Conservation (phyloP, 2,797 vertebrate genomes). For the Anomalospiza imberbis region DNA sequence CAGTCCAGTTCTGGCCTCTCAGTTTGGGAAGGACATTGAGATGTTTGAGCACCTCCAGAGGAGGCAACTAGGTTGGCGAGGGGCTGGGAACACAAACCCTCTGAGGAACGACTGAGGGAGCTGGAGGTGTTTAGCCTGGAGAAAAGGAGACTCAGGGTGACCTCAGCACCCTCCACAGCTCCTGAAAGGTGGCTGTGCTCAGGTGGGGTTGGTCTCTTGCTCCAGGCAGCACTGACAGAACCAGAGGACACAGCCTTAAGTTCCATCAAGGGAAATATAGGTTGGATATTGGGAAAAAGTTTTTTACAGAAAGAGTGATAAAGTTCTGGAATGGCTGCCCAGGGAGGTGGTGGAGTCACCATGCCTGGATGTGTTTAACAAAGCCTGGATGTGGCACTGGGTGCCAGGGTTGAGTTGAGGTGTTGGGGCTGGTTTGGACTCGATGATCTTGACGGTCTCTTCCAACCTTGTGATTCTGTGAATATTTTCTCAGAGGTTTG, state of each 20-base stretch:
- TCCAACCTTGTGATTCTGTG: background rate
- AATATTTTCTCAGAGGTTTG: background rate
- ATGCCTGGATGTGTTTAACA: background rate
- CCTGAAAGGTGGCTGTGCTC: background rate
- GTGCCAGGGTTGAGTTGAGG: background rate
- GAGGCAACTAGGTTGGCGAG: background rate
- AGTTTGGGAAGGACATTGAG: background rate
- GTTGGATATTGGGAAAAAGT: background rate
- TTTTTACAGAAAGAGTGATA: rapidly evolving
- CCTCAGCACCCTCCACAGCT: background rate
- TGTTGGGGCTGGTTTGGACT: background rate
- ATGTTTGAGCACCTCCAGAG: background rate
- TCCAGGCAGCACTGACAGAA: background rate
- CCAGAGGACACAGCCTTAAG: background rate
- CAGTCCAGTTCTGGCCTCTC: background rate
- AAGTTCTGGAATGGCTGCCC: background rate
- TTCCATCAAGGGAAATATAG: background rate
- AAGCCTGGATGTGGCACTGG: background rate
- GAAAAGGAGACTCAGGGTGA: background rate
- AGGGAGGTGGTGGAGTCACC: background rate
- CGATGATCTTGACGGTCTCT: background rate
- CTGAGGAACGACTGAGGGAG: background rate
- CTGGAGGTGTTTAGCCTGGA: background rate
- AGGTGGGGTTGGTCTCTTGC: background rate
- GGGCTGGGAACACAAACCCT: background rate